Conservation (phyloP, 2,113 vertebrate genomes). For the Zosterops borbonicus region DNA sequence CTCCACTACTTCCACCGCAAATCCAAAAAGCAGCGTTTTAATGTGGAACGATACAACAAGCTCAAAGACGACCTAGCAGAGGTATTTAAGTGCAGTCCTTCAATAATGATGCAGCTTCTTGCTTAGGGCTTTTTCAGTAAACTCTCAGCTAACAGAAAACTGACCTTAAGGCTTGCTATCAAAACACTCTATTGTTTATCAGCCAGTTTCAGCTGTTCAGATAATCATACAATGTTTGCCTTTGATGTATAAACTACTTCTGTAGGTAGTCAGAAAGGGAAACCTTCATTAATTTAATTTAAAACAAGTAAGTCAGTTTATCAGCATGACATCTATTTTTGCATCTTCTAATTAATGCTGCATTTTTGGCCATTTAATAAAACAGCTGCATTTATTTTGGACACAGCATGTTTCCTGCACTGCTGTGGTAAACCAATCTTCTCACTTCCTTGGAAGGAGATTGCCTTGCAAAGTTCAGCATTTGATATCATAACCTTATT, state of each 20-base stretch:
- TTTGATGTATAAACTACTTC: neutral
- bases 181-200: neutral
- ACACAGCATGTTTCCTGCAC: neutral
- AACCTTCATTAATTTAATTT: neutral
- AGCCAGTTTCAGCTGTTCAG: neutral
- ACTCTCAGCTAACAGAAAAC: neutral
- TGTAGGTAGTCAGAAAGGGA: neutral
- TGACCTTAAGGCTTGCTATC: neutral
- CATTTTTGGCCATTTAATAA: neutral
- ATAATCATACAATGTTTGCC: neutral
- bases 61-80: constrained; percentile 84
- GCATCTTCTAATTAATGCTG: neutral
- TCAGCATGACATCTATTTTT: neutral
- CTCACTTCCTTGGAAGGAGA: neutral
- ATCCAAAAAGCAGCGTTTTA: constrained; percentile 80
- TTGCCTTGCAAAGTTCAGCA: neutral
- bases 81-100: constrained; percentile 69
- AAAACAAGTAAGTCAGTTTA: neutral
- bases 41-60: constrained; percentile 85
- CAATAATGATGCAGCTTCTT: neutral
- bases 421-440: neutral
- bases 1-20: constrained; percentile 87
- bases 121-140: neutral
- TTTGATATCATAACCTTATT: neutral
- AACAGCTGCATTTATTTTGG: neutral